Evolutionary conservation across 2,888 invertebrate species (phyloP).

Genomic region (Marasmarcha lunaedactyla): DNA sequence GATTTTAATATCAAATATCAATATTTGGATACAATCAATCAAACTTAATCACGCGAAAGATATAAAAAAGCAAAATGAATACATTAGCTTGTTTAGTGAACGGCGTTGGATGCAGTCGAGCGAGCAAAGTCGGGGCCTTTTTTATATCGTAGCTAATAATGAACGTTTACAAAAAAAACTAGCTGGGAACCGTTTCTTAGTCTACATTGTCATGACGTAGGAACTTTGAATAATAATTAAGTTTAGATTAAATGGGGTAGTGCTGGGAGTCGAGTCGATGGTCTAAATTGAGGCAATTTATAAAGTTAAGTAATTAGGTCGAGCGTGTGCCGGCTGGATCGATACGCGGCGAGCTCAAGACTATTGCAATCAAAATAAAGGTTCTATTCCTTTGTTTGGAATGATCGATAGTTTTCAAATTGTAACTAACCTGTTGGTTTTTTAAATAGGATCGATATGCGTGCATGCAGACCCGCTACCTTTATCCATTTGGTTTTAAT

Average conservation of each 20-base stretch:
- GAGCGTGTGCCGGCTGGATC: constrained; percentile 44
- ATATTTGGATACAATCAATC: constrained; percentile 68
- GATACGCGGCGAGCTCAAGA: constrained; percentile 17
- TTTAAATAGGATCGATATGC: constrained; percentile 1
- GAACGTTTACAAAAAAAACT: constrained; percentile 53
- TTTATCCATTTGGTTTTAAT: too few species aligned
- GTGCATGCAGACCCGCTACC: too few species aligned
- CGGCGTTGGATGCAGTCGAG: constrained; percentile 44
- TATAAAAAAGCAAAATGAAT: constrained; percentile 66
- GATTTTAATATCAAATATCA: constrained; percentile 57
- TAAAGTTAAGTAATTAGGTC: constrained; percentile 59
- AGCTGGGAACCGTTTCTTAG: constrained; percentile 38
- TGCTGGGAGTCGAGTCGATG: constrained; percentile 7
- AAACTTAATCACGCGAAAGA: constrained; percentile 68
- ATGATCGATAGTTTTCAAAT: constrained; percentile 37
- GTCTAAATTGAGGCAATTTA: constrained; percentile 25
- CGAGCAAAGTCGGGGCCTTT: constrained; percentile 33
- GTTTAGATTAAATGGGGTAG: constrained; percentile 29
- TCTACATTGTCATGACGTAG: constrained; percentile 54
- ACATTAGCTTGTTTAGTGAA: constrained; percentile 51
- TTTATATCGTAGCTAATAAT: constrained; percentile 49
- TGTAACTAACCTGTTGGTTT: constrained; percentile 20
- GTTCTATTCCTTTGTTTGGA: background rate
- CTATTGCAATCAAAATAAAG: background rate
- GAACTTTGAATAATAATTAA: constrained; percentile 50